Evolutionary conservation across 2,797 vertebrate genomes (phyloP).

Genomic region (Melanotaenia pygmaea): DNA sequence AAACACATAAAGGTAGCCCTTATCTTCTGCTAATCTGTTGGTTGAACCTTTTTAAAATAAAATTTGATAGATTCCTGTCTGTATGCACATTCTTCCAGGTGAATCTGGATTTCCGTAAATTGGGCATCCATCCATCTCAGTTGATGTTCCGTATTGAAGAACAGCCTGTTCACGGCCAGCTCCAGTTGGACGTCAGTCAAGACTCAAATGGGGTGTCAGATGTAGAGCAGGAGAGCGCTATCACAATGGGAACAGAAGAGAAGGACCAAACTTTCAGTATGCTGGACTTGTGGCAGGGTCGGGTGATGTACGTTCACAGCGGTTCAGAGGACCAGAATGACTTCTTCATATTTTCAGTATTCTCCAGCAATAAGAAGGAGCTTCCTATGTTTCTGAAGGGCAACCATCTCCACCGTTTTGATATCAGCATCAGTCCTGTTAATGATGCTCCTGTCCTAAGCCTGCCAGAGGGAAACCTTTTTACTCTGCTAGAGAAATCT

Average conservation of each 20-base stretch:
- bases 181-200: slow-evolving; percentile 80
- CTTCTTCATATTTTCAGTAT: slow-evolving; percentile 89
- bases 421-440: slow-evolving; percentile 84
- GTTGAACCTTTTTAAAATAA: not conserved
- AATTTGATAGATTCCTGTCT: not conserved
- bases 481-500: slow-evolving; percentile 86
- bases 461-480: slow-evolving; percentile 86
- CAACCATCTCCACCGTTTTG: slow-evolving; percentile 81
- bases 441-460: slow-evolving; percentile 89
- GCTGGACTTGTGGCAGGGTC: slow-evolving; percentile 86
- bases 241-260: slow-evolving; percentile 40
- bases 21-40: not conserved
- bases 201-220: slow-evolving; percentile 37
- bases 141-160: slow-evolving; percentile 86
- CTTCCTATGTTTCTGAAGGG: slow-evolving; percentile 77
- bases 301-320: slow-evolving; percentile 88
- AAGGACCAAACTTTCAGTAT: slow-evolving; percentile 84
- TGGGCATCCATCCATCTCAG: slow-evolving; percentile 86
- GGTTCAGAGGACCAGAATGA: slow-evolving; percentile 87
- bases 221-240: slow-evolving; percentile 17
- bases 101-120: slow-evolving; percentile 83
- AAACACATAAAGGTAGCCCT: slow-evolving; percentile 85
- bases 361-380: slow-evolving; percentile 79
- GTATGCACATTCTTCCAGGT: slow-evolving; percentile 62
- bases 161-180: slow-evolving; percentile 83